A percentile compares a stretch with the other conserved stretches of the same genome.
Conservation (phyloP, 2,888 invertebrate species). For the Crocallis elinguaria region DNA sequence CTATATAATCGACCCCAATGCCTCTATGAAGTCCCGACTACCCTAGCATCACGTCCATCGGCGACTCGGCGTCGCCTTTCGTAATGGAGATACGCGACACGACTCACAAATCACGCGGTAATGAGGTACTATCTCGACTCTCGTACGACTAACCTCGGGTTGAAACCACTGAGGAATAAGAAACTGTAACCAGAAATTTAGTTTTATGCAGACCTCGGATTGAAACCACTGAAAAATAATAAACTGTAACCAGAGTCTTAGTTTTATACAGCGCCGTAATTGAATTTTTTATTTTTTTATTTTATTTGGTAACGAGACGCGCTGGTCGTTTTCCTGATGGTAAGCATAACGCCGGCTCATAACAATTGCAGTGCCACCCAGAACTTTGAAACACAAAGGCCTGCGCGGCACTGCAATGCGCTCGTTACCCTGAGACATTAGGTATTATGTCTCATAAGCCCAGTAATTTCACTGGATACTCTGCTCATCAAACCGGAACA, state of each 20-base stretch:
- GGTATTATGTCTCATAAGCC: too few relatives aligned
- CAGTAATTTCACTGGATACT: too few relatives aligned
- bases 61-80: slow-evolving; percentile 30
- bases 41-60: slow-evolving; percentile 2
- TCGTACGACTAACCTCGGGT: slow-evolving; percentile 18
- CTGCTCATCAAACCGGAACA: too few relatives aligned
- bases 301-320: too few relatives aligned
- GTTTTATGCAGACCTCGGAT: too few relatives aligned
- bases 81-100: slow-evolving; percentile 32
- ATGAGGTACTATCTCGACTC: slow-evolving; percentile 29
- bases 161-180: not conserved
- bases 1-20: not conserved
- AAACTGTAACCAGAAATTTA: not conserved
- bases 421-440: too few relatives aligned
- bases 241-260: not conserved
- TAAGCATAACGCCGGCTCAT: too few relatives aligned
- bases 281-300: too few relatives aligned
- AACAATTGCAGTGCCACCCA: too few relatives aligned
- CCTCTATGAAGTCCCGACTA: not conserved
- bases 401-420: too few relatives aligned
- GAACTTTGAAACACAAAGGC: too few relatives aligned
- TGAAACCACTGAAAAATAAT: not conserved
- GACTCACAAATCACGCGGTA: slow-evolving; percentile 26
- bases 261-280: not conserved
- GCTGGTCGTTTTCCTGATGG: too few relatives aligned